These are phyloP conservation scores for Idaea biselata DNA, from an alignment of 2,888 invertebrate species.

Conservation along the genomic window DNA sequence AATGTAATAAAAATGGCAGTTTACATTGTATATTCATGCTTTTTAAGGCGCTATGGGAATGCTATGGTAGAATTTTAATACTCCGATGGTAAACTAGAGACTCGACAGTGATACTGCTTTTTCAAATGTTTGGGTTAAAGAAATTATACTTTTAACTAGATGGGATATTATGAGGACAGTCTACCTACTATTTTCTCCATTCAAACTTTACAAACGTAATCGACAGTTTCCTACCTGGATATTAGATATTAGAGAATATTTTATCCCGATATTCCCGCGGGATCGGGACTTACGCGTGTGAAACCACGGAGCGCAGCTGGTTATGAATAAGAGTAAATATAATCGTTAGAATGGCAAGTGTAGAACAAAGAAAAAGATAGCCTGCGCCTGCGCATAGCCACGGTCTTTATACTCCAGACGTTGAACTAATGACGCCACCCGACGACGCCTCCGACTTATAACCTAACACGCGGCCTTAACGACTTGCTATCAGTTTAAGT, in stretches of 20 bases:
- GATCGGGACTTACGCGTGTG: too few species aligned
- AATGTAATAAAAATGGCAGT: neutral
- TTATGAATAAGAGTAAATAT: neutral
- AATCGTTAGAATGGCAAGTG: slow-evolving; percentile 19
- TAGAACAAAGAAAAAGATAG: slow-evolving; percentile 22
- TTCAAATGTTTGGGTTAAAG: too few species aligned
- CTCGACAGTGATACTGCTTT: neutral
- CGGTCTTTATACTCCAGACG: slow-evolving; percentile 33
- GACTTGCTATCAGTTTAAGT: slow-evolving; percentile 35
- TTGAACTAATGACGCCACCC: slow-evolving; percentile 53
- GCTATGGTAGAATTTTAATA: slow-evolving; percentile 1
- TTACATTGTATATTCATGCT: neutral
- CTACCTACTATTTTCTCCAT: too few species aligned
- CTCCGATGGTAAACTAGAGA: slow-evolving; percentile 4
- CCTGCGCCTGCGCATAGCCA: slow-evolving; percentile 17
- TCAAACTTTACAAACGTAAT: too few species aligned
- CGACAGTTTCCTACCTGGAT: too few species aligned
- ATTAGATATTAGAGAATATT: too few species aligned
- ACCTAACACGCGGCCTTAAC: slow-evolving; percentile 23
- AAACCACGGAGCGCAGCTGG: too few species aligned
- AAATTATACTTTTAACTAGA: too few species aligned
- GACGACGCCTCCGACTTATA: slow-evolving; percentile 36
- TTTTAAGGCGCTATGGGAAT: neutral
- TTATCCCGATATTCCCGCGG: too few species aligned
- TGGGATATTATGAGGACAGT: too few species aligned